Conservation (phyloP, 2,113 vertebrate species). For the Chloroceryle aenea region DNA sequence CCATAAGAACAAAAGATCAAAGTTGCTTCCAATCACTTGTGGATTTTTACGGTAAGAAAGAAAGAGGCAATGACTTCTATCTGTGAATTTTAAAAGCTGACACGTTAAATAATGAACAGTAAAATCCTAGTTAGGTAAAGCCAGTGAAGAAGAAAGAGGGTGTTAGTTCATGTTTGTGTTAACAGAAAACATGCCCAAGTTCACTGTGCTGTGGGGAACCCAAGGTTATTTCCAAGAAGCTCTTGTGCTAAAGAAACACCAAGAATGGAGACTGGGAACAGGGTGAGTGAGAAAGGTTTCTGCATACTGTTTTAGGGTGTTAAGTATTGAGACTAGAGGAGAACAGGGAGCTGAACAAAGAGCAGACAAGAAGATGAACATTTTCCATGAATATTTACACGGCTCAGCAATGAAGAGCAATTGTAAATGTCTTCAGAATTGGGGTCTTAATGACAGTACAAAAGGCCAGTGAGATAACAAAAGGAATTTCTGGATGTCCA, state of each 20-base stretch:
- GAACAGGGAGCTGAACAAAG: neutral
- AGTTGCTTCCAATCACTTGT: neutral
- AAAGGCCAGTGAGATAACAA: neutral
- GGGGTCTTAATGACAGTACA: neutral
- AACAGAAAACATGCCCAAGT: neutral
- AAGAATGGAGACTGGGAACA: accelerated
- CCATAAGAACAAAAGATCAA: neutral
- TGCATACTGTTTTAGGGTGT: neutral
- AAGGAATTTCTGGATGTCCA: neutral
- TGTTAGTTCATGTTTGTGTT: neutral
- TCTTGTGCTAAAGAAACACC: neutral
- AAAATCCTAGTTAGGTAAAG: neutral
- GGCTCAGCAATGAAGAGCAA: neutral
- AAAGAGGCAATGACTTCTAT: neutral
- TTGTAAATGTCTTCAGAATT: neutral
- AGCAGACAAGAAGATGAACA: neutral
- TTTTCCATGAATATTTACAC: neutral
- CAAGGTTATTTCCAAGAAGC: neutral
- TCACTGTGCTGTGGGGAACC: neutral
- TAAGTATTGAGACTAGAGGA: neutral
- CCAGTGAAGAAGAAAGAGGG: neutral
- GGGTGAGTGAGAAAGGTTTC: neutral
- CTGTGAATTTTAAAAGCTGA: neutral
- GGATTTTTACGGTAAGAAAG: neutral
- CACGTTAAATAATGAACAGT: neutral